Evolutionary conservation across 53 echinoderm and acorn worm species (phyloP).

Genomic region (Luidia sarsii): DNA sequence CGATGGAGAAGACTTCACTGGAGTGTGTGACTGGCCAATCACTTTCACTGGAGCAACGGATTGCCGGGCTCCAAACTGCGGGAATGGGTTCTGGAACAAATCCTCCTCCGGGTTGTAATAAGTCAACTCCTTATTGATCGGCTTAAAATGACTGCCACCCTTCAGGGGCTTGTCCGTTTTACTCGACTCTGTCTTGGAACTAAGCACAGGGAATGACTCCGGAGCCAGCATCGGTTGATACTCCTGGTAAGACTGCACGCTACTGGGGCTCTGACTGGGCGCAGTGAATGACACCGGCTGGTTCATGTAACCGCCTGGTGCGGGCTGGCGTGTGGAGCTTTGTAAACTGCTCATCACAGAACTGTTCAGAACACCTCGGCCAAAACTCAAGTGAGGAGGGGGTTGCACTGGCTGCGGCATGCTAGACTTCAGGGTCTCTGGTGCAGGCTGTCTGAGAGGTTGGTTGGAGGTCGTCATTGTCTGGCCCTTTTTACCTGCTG

Average conservation of each 20-base stretch:
- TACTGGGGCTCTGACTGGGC: neutral
- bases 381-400: constrained; percentile 17
- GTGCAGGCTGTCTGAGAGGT: too few relatives aligned
- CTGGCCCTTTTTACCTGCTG: too few relatives aligned
- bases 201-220: too few relatives aligned
- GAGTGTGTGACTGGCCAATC: neutral
- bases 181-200: too few relatives aligned
- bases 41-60: neutral
- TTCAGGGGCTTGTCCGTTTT: too few relatives aligned
- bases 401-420: neutral
- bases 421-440: too few relatives aligned
- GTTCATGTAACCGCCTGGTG: neutral
- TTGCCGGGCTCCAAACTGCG: constrained; percentile 24
- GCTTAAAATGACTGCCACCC: neutral
- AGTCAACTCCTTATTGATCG: neutral
- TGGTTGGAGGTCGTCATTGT: too few relatives aligned
- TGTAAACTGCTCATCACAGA: constrained; percentile 13
- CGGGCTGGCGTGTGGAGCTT: neutral
- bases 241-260: too few relatives aligned
- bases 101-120: constrained; percentile 3
- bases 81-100: constrained; percentile 5
- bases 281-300: neutral
- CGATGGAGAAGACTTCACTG: neutral
- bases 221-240: too few relatives aligned
- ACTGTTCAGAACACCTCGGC: constrained; percentile 31